Evolutionary conservation across 2,888 invertebrate species (phyloP), one percentile per base, ranked within the genome.

Genomic region (Amiota minor): DNA sequence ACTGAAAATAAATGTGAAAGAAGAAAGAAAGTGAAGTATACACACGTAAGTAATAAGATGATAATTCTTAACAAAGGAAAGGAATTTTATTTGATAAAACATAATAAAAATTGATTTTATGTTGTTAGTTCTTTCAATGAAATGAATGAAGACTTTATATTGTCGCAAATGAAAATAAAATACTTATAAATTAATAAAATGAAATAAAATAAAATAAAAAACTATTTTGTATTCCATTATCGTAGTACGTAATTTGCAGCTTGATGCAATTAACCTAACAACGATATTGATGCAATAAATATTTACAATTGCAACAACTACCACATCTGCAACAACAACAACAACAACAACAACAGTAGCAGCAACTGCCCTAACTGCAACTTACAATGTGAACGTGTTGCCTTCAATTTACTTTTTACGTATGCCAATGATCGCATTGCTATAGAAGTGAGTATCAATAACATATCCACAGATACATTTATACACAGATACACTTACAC

Each of bases 251-350:
- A 18, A 59, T 59, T 59, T 59, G 23, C 59, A 59, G 20, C 18
- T 59, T 59, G 18, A 59, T 59, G 59, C 59, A 59, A 59, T 59
- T 59, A 59, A 59, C 59, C 59, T 59, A 59, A 20, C 59, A n/a
- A 59, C 59, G 18, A 20, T 59, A 59, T 59, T 59, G 59, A 59
- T 59, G 59, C 59, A 59, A 59, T 59, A 59, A 59, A 59, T 59
- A 59, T 20, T 35, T 35, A 35, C 35, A 35, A 35, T 35, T 35
- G 35, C 35, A 35, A 35, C 35, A 35, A 35, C 35, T 35, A 8
- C 35, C 2, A 6, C 35, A 35, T 1, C 35, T 6, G 6, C 35
- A 35, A 6, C 23, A 23, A 23, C 23, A 23, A 3, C 23, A 23
- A 3, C 23, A 23, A 3, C 23, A 23, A 23, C 35, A 35, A 35